Conservation (phyloP, 2,888 invertebrate species). For the Macrophya annulata region DNA sequence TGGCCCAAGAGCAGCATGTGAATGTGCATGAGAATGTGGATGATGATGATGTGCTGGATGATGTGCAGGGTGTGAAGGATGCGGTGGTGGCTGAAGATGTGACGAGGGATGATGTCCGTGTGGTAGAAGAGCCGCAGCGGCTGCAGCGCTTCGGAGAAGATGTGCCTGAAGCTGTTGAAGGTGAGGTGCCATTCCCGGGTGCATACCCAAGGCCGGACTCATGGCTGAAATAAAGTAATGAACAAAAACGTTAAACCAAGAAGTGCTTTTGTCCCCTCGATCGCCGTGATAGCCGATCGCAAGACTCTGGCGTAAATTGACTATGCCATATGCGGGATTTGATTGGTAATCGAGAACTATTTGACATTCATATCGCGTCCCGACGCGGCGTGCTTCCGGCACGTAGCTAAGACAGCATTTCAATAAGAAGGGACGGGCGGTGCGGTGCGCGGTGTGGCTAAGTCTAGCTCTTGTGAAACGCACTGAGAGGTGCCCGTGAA, state of each 20-base stretch:
- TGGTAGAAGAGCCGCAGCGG: slow-evolving; percentile 81
- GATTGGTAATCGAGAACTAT: slow-evolving; percentile 62
- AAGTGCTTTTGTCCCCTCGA: not conserved
- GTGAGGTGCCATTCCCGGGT: slow-evolving; percentile 84
- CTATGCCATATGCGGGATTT: slow-evolving; percentile 21
- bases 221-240: slow-evolving; percentile 81
- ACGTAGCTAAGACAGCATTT: slow-evolving; percentile 72
- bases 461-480: slow-evolving; percentile 37
- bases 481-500: slow-evolving; percentile 11
- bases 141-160: slow-evolving; percentile 85
- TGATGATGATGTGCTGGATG: slow-evolving; percentile 46
- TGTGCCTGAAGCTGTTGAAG: slow-evolving; percentile 91
- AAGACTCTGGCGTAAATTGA: slow-evolving; percentile 44
- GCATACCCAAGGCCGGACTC: slow-evolving; percentile 90
- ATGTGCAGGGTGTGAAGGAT: slow-evolving; percentile 48
- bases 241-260: not conserved
- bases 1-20: slow-evolving; percentile 68
- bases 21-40: slow-evolving; percentile 60
- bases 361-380: slow-evolving; percentile 65
- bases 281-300: slow-evolving; percentile 1
- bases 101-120: slow-evolving; percentile 79
- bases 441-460: not conserved
- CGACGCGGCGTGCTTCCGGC: slow-evolving; percentile 73
- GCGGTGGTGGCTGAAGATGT: slow-evolving; percentile 52
- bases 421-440: slow-evolving; percentile 64